A percentile compares a stretch with the other conserved stretches of the same genome.
These are phyloP conservation scores for Danio albolineatus DNA, from an alignment of 2,797 vertebrate genomes.

Conservation along the genomic window DNA sequence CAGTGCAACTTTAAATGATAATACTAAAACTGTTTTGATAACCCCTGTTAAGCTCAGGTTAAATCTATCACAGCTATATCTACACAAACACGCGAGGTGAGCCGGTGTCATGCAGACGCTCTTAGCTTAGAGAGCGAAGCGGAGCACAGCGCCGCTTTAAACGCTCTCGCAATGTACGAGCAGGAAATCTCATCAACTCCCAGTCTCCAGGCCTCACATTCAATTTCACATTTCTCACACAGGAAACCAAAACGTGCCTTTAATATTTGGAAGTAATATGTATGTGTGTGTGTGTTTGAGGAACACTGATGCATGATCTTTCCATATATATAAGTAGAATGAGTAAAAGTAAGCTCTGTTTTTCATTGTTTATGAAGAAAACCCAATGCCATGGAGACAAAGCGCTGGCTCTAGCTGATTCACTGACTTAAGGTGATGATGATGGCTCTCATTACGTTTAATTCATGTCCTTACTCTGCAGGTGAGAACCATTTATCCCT, in stretches of 20 bases:
- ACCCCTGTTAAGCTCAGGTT: slow-evolving; percentile 13
- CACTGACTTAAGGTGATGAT: slow-evolving; percentile 52
- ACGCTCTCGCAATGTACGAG: slow-evolving; percentile 25
- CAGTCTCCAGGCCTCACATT: slow-evolving; percentile 49
- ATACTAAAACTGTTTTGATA: slow-evolving; percentile 25
- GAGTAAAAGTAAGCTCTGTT: slow-evolving; percentile 14
- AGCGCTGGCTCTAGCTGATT: slow-evolving; percentile 23
- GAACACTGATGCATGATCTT: slow-evolving; percentile 25
- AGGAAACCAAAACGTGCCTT: slow-evolving; percentile 48
- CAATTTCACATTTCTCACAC: slow-evolving; percentile 55
- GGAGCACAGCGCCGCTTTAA: slow-evolving; percentile 21
- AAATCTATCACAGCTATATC: slow-evolving; percentile 37
- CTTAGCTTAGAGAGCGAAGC: slow-evolving; percentile 24
- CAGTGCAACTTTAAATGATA: neutral
- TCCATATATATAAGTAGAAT: slow-evolving; percentile 39
- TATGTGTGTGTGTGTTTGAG: slow-evolving; percentile 23
- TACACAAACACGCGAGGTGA: slow-evolving; percentile 16
- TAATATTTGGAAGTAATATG: slow-evolving; percentile 39
- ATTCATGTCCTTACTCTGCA: slow-evolving; percentile 46
- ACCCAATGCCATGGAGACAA: neutral
- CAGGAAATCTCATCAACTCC: slow-evolving; percentile 57
- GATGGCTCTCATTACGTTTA: slow-evolving; percentile 49
- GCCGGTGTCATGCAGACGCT: slow-evolving; percentile 29
- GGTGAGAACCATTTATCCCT: slow-evolving; percentile 46
- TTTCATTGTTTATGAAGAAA: slow-evolving; percentile 37